These are phyloP conservation scores for Novumbra hubbsi DNA, from an alignment of 2,797 vertebrate genomes.

Conservation along the genomic window DNA sequence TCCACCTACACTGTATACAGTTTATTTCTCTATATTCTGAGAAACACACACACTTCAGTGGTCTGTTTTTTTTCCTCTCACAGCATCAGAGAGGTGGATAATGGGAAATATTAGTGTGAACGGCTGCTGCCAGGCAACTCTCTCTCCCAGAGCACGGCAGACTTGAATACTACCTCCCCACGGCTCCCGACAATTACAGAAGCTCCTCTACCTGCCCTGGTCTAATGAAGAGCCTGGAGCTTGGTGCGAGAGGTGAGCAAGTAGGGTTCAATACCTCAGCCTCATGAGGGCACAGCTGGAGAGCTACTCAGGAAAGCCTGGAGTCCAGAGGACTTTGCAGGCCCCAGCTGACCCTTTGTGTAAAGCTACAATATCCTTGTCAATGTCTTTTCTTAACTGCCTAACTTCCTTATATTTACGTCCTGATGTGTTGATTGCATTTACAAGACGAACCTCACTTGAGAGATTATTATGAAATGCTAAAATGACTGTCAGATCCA, in stretches of 20 bases:
- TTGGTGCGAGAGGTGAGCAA: conserved; percentile 20
- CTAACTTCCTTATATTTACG: conserved; percentile 35
- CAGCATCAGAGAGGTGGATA: conserved; percentile 65
- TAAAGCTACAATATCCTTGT: conserved; percentile 22
- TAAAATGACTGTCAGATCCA: background rate
- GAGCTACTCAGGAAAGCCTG: conserved; percentile 46
- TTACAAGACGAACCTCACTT: conserved; percentile 9
- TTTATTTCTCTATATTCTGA: background rate
- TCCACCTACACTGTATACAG: background rate
- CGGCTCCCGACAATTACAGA: conserved; percentile 74
- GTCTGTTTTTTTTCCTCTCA: conserved; percentile 66
- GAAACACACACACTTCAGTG: conserved; percentile 4
- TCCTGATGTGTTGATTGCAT: conserved; percentile 3
- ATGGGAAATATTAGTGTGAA: conserved; percentile 77
- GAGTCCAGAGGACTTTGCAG: conserved; percentile 39
- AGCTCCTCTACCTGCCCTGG: conserved; percentile 46
- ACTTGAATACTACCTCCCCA: conserved; percentile 71
- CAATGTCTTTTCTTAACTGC: conserved; percentile 35
- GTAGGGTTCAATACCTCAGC: conserved; percentile 58
- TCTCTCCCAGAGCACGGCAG: conserved; percentile 46
- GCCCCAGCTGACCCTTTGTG: conserved; percentile 18
- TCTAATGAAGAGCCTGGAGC: conserved; percentile 69
- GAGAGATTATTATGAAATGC: background rate
- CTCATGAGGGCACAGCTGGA: conserved; percentile 52
- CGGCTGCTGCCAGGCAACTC: conserved; percentile 63